These are phyloP conservation scores for Valencia hispanica DNA, from an alignment of 2,797 vertebrate species.

Conservation along the genomic window DNA sequence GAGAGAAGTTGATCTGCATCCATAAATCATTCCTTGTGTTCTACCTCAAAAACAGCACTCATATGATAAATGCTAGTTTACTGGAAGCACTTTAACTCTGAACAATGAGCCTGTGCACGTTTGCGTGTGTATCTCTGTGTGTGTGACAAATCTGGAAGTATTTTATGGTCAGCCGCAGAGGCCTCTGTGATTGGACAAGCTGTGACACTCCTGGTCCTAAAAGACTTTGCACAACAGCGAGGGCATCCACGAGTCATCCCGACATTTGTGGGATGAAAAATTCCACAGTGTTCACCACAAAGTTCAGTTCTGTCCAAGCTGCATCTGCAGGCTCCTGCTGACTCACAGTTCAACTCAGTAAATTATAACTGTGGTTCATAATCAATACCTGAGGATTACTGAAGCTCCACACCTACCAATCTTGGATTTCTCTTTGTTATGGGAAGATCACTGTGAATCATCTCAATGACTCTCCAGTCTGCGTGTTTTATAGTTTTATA, in stretches of 20 bases:
- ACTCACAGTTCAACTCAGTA: constrained; percentile 59
- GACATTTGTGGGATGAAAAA: constrained; percentile 70
- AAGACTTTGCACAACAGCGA: constrained; percentile 76
- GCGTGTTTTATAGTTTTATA: constrained; percentile 22
- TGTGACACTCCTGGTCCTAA: constrained; percentile 80
- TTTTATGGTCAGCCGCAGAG: constrained; percentile 82
- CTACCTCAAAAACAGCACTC: constrained; percentile 79
- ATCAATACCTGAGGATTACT: constrained; percentile 62
- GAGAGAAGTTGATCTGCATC: constrained; percentile 70
- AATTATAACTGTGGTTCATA: constrained; percentile 67
- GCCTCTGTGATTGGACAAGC: constrained; percentile 81
- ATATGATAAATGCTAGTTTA: constrained; percentile 83
- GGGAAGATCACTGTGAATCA: constrained; percentile 44
- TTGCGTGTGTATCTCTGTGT: constrained; percentile 62
- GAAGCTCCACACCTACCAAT: constrained; percentile 55
- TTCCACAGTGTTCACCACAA: constrained; percentile 70
- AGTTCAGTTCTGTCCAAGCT: constrained; percentile 68
- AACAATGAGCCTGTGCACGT: constrained; percentile 77
- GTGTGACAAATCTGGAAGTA: constrained; percentile 84
- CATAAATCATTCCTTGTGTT: constrained; percentile 80
- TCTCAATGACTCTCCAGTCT: constrained; percentile 34
- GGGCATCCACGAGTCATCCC: constrained; percentile 77
- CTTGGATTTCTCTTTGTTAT: constrained; percentile 55
- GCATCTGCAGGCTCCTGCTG: constrained; percentile 59
- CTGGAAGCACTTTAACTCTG: constrained; percentile 80